Conservation (phyloP, 2,113 vertebrate species). For the Pseudorasbora parva region DNA sequence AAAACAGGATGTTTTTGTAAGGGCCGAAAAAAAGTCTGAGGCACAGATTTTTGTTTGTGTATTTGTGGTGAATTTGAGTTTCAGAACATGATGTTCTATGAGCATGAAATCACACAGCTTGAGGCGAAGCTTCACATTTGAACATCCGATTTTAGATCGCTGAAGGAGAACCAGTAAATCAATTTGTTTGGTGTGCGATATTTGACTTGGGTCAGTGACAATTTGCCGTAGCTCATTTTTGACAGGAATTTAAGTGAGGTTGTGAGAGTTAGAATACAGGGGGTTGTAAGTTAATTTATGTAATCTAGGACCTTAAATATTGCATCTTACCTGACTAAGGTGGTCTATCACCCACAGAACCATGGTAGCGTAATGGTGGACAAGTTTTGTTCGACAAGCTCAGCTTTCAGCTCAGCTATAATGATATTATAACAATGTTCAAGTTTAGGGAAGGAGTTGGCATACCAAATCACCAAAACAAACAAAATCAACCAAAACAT, state of each 20-base stretch:
- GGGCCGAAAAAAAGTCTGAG: not conserved
- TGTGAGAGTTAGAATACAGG: no score
- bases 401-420: no score
- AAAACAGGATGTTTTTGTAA: conserved; percentile 56
- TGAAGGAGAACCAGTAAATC: not conserved
- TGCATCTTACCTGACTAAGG: no score
- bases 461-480: no score
- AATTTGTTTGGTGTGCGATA: not conserved
- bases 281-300: no score
- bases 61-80: not conserved
- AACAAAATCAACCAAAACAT: no score
- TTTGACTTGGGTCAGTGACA: not conserved
- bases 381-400: no score
- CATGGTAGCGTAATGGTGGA: not conserved
- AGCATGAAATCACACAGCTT: not conserved
- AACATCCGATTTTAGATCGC: not conserved
- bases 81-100: not conserved
- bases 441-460: no score
- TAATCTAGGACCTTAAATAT: no score
- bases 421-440: no score
- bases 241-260: no score
- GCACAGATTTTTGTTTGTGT: not conserved
- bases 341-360: not conserved
- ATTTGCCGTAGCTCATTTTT: not conserved
- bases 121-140: not conserved